phyloP scores from a whole-genome alignment of 1,140 invertebrate genomes.

The Macrosteles quadrilineatus region DNA sequence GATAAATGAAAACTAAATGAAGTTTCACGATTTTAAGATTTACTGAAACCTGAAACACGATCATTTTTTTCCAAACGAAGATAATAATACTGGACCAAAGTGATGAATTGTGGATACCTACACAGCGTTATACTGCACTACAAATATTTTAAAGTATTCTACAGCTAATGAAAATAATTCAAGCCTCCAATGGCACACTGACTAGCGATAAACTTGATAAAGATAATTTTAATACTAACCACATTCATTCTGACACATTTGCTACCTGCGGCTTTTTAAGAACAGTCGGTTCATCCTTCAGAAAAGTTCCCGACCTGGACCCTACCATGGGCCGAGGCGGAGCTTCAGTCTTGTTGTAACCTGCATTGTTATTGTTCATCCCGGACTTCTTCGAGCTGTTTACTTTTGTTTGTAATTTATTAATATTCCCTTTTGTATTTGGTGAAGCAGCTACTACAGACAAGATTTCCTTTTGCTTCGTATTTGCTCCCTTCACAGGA shows the following conservation, averaged over 20 bases:
- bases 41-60: too few species aligned
- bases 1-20: background rate
- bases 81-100: background rate
- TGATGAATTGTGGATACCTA: background rate
- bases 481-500: constrained; percentile 50
- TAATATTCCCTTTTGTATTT: constrained; percentile 52
- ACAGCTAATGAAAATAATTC: background rate
- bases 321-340: constrained; percentile 48
- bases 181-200: constrained; percentile 34
- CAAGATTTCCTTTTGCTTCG: constrained; percentile 50
- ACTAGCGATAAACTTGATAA: constrained; percentile 29
- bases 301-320: constrained; percentile 67
- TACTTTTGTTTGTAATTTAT: constrained; percentile 30
- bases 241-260: constrained; percentile 35
- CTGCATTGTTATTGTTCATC: constrained; percentile 1
- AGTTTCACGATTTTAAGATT: background rate
- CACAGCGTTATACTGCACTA: background rate
- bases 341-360: constrained; percentile 30
- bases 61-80: background rate
- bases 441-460: constrained; percentile 49
- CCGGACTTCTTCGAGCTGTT: background rate
- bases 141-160: background rate
- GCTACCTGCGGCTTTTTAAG: constrained; percentile 54
- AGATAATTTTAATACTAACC: background rate
- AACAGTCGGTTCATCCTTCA: constrained; percentile 67